Evolutionary conservation across 2,797 vertebrate genomes (phyloP).

Genomic region (Cuculus canorus): DNA sequence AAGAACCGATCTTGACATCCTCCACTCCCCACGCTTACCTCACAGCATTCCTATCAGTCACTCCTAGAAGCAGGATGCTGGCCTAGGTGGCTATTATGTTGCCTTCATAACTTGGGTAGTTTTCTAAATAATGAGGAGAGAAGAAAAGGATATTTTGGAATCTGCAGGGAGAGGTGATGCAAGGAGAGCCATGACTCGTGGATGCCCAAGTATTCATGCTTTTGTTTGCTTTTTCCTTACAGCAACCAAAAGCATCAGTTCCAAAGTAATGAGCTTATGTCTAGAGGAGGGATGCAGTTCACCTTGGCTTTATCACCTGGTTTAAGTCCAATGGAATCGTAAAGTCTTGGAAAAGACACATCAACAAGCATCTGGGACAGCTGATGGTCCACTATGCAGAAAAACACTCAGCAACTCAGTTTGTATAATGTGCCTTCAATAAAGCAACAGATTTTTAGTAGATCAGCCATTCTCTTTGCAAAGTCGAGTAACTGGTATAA

Average conservation of each 20-base stretch:
- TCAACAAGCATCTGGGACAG: background rate
- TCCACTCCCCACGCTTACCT: background rate
- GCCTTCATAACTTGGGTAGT: background rate
- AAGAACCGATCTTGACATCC: background rate
- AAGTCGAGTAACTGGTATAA: background rate
- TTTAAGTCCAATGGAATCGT: background rate
- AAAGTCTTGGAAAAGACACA: background rate
- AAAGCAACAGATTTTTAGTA: background rate
- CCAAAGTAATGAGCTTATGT: background rate
- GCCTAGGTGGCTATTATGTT: too few relatives aligned
- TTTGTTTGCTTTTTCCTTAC: background rate
- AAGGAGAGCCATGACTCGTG: background rate
- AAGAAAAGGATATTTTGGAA: background rate
- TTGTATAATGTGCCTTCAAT: background rate
- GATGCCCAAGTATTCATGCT: background rate
- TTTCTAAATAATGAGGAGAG: background rate
- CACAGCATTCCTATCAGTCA: background rate
- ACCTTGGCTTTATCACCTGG: background rate
- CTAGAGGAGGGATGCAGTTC: background rate
- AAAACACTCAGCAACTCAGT: background rate
- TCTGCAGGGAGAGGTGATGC: background rate
- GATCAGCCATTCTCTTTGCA: background rate
- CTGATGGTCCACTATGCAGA: background rate
- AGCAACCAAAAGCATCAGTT: background rate
- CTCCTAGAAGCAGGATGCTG: background rate